Base-by-base conservation (phyloP, 2,888 invertebrate genomes). In the Loripinus fragilis region DNA sequence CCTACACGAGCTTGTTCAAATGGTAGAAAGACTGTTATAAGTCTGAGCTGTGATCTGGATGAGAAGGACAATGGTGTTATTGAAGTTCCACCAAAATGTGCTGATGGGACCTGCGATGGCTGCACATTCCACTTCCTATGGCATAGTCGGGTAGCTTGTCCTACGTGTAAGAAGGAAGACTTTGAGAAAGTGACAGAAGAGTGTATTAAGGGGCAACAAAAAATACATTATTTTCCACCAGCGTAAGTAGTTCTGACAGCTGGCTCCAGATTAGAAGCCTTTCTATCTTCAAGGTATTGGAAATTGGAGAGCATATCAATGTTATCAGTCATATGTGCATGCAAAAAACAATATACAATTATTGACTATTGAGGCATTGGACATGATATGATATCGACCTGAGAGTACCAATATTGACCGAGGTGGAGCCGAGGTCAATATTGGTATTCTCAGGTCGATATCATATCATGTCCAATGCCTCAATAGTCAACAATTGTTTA, bases 61-160 rank as follows among this genome's bases (percentile, higher is more conserved):
- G 75, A 89, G 76, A 83, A 88, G 50, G 89, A 84, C 5, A 78
- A 83, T n/a, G 92, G 91, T 30, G 81, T 84, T n/a, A 85, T 90
- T 92, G 75, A 89, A 30, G 90, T 94, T 48, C 95, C 95, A 3
- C 92, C 94, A 0, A 93, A 93, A 74, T 95, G 95, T 89, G 93
- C 94, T 0, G 95, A 95, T 89, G 95, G 95, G 10, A 95, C 95
- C 0, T 95, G 95, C 90, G 95, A 95, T 90, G 95, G 95, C 1
- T 95, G 95, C 88, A 94, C 94, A 72, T 95, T 95, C 88, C 94
- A 95, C 88, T 94, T 95, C 86, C 86, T 95, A 81, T 95, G 95
- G 95, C 90, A 87, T 72, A 94, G 94, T 12, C 87, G 90, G 23
- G 90, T 90, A 73, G 95, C 95, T 0, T 95, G 95, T 90, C 95